A percentile compares a stretch with the other conserved stretches of the same genome.
Conservation (phyloP, 2,797 vertebrate species). For the Cryptoblepharus egeriae region DNA sequence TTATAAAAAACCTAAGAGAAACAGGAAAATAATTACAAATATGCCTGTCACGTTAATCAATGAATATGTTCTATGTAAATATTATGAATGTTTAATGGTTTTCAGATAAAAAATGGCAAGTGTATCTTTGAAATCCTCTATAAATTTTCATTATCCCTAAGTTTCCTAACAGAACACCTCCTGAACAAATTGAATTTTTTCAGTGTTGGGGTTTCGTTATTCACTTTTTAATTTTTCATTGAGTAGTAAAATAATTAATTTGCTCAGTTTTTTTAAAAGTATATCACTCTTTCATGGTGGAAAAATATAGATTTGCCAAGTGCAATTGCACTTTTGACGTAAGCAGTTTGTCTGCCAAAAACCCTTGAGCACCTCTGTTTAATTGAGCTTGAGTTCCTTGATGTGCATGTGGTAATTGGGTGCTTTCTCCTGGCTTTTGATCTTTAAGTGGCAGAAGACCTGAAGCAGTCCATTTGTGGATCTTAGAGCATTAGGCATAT, state of each 20-base stretch:
- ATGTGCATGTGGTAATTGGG: constrained; percentile 37
- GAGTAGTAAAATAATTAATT: constrained; percentile 9
- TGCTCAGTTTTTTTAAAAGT: neutral
- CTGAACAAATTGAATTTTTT: neutral
- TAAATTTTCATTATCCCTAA: neutral
- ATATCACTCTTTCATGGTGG: constrained; percentile 21
- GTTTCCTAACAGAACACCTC: neutral
- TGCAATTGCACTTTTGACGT: constrained; percentile 19
- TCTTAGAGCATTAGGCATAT: neutral
- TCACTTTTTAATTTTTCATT: constrained; percentile 27
- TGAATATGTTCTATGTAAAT: neutral
- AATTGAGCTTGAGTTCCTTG: constrained; percentile 26
- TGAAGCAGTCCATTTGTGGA: constrained; percentile 23
- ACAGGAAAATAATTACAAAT: neutral
- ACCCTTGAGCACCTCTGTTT: constrained; percentile 14
- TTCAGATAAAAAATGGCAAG: neutral
- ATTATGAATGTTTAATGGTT: neutral
- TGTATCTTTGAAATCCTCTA: neutral
- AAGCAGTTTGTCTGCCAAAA: constrained; percentile 33
- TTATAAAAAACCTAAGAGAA: neutral
- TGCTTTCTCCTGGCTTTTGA: constrained; percentile 21
- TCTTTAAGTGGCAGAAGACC: constrained; percentile 36
- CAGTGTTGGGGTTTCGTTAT: neutral
- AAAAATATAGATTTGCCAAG: constrained; percentile 25
- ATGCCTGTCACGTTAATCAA: neutral